These are phyloP conservation scores for Drosophila leontia DNA, from an alignment of 1,140 invertebrate species.

Conservation along the genomic window DNA sequence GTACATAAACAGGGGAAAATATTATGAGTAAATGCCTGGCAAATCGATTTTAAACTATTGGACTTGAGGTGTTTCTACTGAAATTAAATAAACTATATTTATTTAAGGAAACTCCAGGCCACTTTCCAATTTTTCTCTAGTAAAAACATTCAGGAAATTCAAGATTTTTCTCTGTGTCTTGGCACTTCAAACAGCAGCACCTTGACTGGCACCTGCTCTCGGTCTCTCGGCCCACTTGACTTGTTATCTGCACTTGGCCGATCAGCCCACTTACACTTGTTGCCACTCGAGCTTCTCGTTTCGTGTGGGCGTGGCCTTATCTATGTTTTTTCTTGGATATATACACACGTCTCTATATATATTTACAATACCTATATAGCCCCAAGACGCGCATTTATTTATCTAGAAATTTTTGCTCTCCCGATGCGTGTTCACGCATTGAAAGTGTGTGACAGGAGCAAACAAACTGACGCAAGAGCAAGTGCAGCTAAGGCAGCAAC, in stretches of 20 bases:
- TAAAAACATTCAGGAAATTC: neutral
- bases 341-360: neutral
- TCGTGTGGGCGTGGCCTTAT: conserved; percentile 24
- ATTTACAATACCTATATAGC: neutral
- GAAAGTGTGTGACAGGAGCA: conserved; percentile 36
- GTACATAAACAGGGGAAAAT: conserved; percentile 3
- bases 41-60: neutral
- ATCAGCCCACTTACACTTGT: conserved; percentile 79
- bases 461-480: conserved; percentile 50
- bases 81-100: neutral
- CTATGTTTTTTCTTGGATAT: neutral
- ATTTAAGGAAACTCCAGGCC: neutral
- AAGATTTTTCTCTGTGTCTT: conserved; percentile 13
- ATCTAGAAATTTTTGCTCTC: conserved; percentile 57
- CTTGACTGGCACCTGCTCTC: conserved; percentile 47
- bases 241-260: conserved; percentile 78
- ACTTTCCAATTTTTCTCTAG: neutral
- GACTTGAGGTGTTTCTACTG: fast-evolving
- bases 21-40: neutral
- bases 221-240: conserved; percentile 63
- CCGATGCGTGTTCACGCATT: conserved; percentile 61
- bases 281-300: conserved; percentile 58
- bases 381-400: conserved; percentile 52
- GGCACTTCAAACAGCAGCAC: conserved; percentile 5
- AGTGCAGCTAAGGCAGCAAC: conserved; percentile 7